These are phyloP conservation scores for Oscarella lobularis DNA, from an alignment of 37 sponge, comb jelly and placozoan species.

Conservation along the genomic window DNA sequence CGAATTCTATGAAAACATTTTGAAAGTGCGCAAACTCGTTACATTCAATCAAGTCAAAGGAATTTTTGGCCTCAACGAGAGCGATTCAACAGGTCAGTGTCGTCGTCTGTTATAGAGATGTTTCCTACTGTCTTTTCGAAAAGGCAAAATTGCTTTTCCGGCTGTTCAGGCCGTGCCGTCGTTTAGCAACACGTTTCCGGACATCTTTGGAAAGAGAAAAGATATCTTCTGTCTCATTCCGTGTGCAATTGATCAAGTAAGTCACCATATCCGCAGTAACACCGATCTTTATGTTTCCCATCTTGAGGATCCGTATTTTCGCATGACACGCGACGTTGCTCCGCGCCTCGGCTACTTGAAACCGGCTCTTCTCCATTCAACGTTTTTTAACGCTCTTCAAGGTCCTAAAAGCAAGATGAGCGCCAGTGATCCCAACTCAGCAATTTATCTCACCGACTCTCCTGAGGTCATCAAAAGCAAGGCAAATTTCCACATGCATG, in stretches of 20 bases:
- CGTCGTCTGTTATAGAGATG: not conserved
- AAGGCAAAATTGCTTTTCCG: constrained; percentile 86
- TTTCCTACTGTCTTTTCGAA: not conserved
- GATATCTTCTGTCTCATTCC: constrained; percentile 91
- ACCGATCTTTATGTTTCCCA: not conserved
- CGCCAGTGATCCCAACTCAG: constrained; percentile 84
- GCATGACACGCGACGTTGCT: constrained; percentile 98
- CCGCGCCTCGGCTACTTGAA: constrained; percentile 89
- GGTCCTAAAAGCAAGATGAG: constrained; percentile 98
- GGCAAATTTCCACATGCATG: constrained; percentile 20
- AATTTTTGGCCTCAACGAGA: constrained; percentile 92
- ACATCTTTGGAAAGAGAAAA: constrained; percentile 85
- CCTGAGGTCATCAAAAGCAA: constrained; percentile 80
- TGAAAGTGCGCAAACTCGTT: constrained; percentile 87
- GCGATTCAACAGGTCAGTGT: constrained; percentile 72
- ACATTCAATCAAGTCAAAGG: constrained; percentile 92
- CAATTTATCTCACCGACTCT: constrained; percentile 89
- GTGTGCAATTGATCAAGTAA: constrained; percentile 98
- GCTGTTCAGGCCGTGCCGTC: constrained; percentile 95
- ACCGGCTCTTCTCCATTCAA: constrained; percentile 91
- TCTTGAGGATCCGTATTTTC: constrained; percentile 91
- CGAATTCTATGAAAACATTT: constrained; percentile 60
- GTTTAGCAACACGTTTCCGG: constrained; percentile 87
- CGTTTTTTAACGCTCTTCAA: constrained; percentile 96
- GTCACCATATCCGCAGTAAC: not conserved